Conservation (phyloP, 1,140 invertebrate species). For the Heliconius hermathena region DNA sequence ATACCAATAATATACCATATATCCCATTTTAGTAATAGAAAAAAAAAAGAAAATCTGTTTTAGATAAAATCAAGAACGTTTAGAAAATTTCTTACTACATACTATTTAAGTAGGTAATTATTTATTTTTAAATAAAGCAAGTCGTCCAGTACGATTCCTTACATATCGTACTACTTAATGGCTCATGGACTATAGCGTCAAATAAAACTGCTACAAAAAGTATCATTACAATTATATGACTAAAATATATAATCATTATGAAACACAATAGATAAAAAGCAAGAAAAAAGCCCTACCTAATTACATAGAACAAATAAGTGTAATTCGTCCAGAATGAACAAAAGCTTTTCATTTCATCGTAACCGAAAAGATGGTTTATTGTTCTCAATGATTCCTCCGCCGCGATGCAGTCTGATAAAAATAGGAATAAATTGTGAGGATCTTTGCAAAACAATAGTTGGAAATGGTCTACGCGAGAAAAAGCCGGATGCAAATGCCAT, state of each 20-base stretch:
- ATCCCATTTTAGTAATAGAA: no score
- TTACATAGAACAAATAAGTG: conserved; percentile 48
- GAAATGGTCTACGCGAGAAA: conserved; percentile 80
- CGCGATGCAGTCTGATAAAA: conserved; percentile 71
- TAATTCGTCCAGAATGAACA: conserved; percentile 58
- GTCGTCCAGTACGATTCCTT: neutral
- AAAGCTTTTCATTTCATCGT: conserved; percentile 65
- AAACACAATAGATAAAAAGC: neutral
- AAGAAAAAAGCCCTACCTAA: conserved; percentile 7
- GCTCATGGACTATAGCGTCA: no score
- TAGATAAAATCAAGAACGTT: no score
- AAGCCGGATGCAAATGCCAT: conserved; percentile 81
- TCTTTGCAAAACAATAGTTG: conserved; percentile 82
- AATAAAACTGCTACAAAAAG: no score
- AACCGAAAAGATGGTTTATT: conserved; percentile 65
- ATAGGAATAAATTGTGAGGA: conserved; percentile 79
- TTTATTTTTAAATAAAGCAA: neutral
- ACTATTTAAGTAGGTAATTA: no score
- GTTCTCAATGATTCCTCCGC: conserved; percentile 67
- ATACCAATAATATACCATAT: no score
- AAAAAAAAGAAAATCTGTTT: no score
- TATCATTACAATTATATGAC: neutral
- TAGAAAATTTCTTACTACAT: no score
- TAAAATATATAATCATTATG: neutral
- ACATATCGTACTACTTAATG: neutral